Base-by-base conservation (phyloP, 2,888 invertebrate genomes). In the Galerucella pusilla region DNA sequence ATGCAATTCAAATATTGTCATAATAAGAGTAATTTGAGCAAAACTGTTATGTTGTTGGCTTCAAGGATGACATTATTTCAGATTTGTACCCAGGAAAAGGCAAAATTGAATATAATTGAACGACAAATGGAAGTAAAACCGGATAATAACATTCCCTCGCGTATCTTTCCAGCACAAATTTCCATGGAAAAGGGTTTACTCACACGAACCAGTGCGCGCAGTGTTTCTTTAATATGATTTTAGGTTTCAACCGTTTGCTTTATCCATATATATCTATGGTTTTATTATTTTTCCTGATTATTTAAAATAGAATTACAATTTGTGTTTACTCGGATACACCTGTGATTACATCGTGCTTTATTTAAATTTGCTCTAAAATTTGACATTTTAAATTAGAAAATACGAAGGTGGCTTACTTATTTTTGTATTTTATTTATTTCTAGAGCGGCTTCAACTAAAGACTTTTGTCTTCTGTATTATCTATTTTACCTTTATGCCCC, bases 141-240 rank as follows among this genome's bases (percentile, higher is more conserved):
- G 63, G 35, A 63, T 63, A 63, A 63, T 63, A 63, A 63, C 9
- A 42, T 16, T 42, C 42, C 63, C 42, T 42, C n/a, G 63, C 35
- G 63, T 16, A 42, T 63, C 6, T 63, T 35, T 16, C 11, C 63
- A 63, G 35, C 63, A 63, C 63, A 42, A n/a, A 63, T 63, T 63
- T 63, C 42, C 63, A 63, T 63, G 35, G 35, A 63, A 63, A 35
- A 63, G 63, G 63, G 63, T 63, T 42, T 35, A 6, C 35, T 63
- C 63, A 9, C 63, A 63, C 10, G 42, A 16, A 42, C n/a, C 63
- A 63, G 42, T 63, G 7, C 35, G 42, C 42, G 7, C 35, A 20
- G n/a, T 42, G 35, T 63, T 42, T 35, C 42, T 35, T 63, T 35
- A 14, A 63, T 63, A 35, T 63, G 42, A 28, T 63, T 63, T 63